Evolutionary conservation across 2,888 invertebrate genomes (phyloP), one percentile per base, ranked within the genome.

Genomic region (Cephus nigrinus): DNA sequence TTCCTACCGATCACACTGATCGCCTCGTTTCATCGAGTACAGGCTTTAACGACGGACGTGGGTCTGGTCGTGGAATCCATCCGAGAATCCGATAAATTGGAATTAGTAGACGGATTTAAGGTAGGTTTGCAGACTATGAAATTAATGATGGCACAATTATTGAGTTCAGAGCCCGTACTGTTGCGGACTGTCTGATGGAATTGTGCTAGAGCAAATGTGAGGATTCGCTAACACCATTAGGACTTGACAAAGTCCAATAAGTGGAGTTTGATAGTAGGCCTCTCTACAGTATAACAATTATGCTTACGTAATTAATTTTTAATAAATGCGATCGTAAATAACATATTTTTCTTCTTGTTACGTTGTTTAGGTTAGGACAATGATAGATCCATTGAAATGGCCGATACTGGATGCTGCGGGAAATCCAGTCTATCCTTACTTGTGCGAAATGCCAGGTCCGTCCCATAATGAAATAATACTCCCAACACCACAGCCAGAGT

Each of bases 1-100:
- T 99, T 96, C 89, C 94, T 99, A 82, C 98, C 98, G 0, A 95
- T 99, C 74, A 96, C 97, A 80, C 93, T 99, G 82, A 98, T 99
- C 83, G 98, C 98, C 78, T 98, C 98, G 31, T 99, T 99, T 93
- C 97, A 98, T 92, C 95, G 99, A 87, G 96, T 99, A 81, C 94
- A 97, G 85, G 95, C 96, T 75, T 93, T 99, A 83, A 98, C 98
- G 9, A 94, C 95, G 55, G 97, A 99, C 91, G 93, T 98, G 81
- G 93, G 94, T 82, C 93, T 98, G 80, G 96, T 99, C 83, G 93
- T 97, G 30, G 95, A 96, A 89, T 96, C 98, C 4, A 96, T 99
- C 80, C 93, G 95, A 80, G 96, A 96, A 86, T 98, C 98, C 5
- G 96, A 97, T 80, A 95, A 95, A 90, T 93, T 99, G 83, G 98